Base-by-base conservation (phyloP, 37 sponge, comb jelly and placozoan species). In the Lycopodina hypogea region DNA sequence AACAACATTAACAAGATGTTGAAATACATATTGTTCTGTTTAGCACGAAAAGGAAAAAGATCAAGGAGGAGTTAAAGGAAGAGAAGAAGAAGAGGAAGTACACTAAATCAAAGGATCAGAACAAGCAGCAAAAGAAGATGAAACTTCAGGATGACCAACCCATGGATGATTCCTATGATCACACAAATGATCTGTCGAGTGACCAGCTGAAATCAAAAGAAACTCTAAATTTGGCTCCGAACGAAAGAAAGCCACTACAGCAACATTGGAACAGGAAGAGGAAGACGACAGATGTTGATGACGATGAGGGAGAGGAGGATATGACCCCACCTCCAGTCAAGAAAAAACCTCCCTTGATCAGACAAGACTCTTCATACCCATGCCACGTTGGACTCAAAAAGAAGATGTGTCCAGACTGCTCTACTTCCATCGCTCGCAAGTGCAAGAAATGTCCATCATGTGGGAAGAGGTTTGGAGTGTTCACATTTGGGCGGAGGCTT, bases 321-420 rank as follows among this genome's bases (percentile, higher is more conserved):
- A 48, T 2, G 11, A n/a, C 42, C 14, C 45, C n/a, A 21, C 45
- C 45, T 12, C 70, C 42, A 18, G 8, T 26, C 3, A 76, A 78
- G 71, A 51, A 60, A 39, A 51, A 48, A 28, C 80, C 80, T 26
- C 71, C 80, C 12, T 69, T 70, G 33, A 70, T 80, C 30, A 80
- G 69, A 38, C 80, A 57, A 24, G 29, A 18, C 28, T 42, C 60
- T 1, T 4, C 71, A 24, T 45, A 4, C 76, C 76, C 21, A 28
- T 9, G 30, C 12, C 30, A 30, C 17, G 35, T 33, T 15, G 30
- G 30, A 30, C 17, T 65, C 35, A 76, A 84, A 77, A 81, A 87
- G 78, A 87, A 87, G 65, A 33, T 67, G 29, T 87, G 87, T 61
- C 87, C 87, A 26, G 63, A 80, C 50, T 87, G 87, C 69, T 81